These are phyloP conservation scores for Aleadryas rufinucha DNA, from an alignment of 2,113 vertebrate species.

Conservation along the genomic window DNA sequence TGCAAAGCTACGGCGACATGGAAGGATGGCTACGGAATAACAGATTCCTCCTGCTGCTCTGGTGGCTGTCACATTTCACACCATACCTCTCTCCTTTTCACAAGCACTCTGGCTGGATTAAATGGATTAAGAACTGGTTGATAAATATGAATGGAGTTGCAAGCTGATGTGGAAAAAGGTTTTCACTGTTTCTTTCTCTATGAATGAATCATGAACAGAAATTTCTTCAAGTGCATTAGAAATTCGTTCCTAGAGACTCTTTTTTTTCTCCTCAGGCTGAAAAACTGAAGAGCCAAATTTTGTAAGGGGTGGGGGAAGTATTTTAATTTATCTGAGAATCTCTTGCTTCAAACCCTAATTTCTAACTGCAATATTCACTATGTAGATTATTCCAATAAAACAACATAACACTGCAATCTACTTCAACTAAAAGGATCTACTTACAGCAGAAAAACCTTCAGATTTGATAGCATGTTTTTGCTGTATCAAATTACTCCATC, in stretches of 20 bases:
- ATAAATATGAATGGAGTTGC: slow-evolving; percentile 56
- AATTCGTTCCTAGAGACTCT: slow-evolving; percentile 34
- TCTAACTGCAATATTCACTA: neutral
- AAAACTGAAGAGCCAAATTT: neutral
- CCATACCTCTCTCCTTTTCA: slow-evolving; percentile 51
- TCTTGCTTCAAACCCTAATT: neutral
- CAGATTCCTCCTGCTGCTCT: slow-evolving; percentile 54
- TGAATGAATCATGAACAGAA: slow-evolving; percentile 47
- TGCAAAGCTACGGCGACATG: neutral
- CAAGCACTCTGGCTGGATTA: slow-evolving; percentile 57
- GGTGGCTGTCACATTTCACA: slow-evolving; percentile 61
- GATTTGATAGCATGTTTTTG: neutral
- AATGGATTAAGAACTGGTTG: slow-evolving; percentile 39
- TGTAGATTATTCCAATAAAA: neutral
- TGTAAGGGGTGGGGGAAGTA: neutral
- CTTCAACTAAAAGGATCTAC: neutral
- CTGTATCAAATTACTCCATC: neutral
- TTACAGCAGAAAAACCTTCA: neutral
- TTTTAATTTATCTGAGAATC: neutral
- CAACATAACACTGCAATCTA: neutral
- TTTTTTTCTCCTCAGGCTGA: neutral
- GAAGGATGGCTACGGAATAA: neutral
- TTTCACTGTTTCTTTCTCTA: slow-evolving; percentile 48
- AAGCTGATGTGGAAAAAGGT: slow-evolving; percentile 42
- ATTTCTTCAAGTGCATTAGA: slow-evolving; percentile 47